A percentile compares a stretch with the other conserved stretches of the same genome.
These are phyloP conservation scores for Eleutherodactylus coqui DNA, from an alignment of 2,797 vertebrate species.

Conservation along the genomic window DNA sequence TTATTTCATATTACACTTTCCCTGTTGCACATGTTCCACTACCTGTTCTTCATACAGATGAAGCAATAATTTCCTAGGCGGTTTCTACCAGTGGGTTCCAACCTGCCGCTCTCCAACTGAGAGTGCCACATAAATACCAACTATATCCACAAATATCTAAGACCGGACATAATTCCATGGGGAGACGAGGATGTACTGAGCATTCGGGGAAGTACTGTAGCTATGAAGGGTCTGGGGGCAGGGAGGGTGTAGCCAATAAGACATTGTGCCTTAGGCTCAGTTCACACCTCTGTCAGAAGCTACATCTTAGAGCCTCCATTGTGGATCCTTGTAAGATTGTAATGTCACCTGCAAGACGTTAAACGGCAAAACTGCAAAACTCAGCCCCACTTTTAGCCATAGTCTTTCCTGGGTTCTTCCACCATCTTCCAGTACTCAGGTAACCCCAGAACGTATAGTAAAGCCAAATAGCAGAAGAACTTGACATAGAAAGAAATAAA, in stretches of 20 bases:
- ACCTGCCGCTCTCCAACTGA: not conserved
- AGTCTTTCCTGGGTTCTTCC: too few species aligned
- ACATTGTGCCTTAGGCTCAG: not conserved
- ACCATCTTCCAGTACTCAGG: too few species aligned
- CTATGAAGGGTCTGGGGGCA: not conserved
- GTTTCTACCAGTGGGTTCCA: not conserved
- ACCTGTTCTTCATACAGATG: conserved; percentile 6
- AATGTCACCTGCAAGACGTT: too few species aligned
- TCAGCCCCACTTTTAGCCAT: too few species aligned
- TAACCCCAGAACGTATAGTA: too few species aligned
- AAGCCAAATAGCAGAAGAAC: too few species aligned
- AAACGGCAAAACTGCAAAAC: too few species aligned
- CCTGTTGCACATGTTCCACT: not conserved
- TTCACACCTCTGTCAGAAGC: too few species aligned
- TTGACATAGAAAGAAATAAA: too few species aligned
- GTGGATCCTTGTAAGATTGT: too few species aligned
- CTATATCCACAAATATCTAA: not conserved
- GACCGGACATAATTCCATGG: not conserved
- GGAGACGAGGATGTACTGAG: not conserved
- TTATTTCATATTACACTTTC: conserved; percentile 13
- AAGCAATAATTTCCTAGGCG: not conserved
- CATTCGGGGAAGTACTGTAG: not conserved
- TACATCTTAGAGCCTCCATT: too few species aligned
- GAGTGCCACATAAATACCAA: not conserved
- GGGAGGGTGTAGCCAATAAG: not conserved